phyloP scores from a whole-genome alignment of 1,140 invertebrate species.

The Tribolium castaneum region DNA sequence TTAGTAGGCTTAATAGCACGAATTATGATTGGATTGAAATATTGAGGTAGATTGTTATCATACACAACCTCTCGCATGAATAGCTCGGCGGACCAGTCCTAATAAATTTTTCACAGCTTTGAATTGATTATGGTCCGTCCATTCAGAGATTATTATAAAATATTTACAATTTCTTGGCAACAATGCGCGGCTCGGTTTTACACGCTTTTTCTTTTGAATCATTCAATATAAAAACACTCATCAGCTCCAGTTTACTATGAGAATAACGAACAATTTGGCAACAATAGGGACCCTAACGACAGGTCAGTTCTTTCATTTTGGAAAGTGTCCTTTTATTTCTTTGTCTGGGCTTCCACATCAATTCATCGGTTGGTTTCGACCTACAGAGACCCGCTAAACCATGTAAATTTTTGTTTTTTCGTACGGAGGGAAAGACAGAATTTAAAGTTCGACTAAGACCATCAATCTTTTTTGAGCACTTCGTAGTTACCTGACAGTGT shows the following conservation, averaged over 20 bases:
- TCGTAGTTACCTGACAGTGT: not conserved
- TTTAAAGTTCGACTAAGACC: too few species aligned
- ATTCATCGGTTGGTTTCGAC: not conserved
- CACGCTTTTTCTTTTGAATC: conserved; percentile 10
- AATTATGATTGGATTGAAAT: conserved; percentile 26
- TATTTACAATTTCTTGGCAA: conserved; percentile 15
- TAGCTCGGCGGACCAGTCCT: not conserved
- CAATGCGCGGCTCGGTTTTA: not conserved
- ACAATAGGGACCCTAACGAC: conserved; percentile 21
- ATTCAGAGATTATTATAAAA: conserved; percentile 4
- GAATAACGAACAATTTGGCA: conserved; percentile 25
- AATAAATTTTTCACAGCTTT: conserved; percentile 17
- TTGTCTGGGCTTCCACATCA: not conserved
- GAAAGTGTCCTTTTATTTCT: conserved; percentile 32
- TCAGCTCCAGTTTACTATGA: conserved; percentile 12
- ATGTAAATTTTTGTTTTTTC: too few species aligned
- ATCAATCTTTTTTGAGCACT: too few species aligned
- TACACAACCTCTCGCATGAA: conserved; percentile 4
- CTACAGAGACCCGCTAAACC: too few species aligned
- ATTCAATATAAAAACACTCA: conserved; percentile 2
- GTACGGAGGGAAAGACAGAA: too few species aligned
- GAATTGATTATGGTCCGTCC: conserved; percentile 9
- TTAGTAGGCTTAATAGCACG: conserved; percentile 20
- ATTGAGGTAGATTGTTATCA: conserved; percentile 11
- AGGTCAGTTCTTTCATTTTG: conserved; percentile 25